phyloP scores from a whole-genome alignment of 2,797 vertebrate species.

The Delichon dasypus region DNA sequence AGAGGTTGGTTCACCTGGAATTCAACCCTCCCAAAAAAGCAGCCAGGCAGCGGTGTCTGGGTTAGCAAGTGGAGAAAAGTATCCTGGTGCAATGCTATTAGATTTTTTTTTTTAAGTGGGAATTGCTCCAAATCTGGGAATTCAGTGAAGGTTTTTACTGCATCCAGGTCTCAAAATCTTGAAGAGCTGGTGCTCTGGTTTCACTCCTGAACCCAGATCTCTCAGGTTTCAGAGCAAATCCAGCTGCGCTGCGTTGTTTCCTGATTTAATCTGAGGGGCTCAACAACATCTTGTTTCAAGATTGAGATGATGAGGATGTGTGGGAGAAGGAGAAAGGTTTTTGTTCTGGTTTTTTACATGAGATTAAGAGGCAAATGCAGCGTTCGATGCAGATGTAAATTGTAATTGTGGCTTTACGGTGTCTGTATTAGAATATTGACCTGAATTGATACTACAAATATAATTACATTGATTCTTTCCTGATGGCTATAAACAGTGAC shows the following conservation, averaged over 20 bases:
- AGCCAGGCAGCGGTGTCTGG: no score
- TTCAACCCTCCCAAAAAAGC: not conserved
- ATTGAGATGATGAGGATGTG: not conserved
- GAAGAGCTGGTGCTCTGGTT: not conserved
- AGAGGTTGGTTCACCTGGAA: not conserved
- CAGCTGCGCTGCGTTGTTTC: not conserved
- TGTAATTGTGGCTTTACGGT: conserved; percentile 74
- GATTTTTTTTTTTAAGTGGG: not conserved
- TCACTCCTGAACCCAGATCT: not conserved
- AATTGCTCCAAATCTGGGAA: not conserved
- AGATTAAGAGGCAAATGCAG: conserved; percentile 1
- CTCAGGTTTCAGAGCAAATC: not conserved
- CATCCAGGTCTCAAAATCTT: not conserved
- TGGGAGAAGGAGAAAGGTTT: not conserved
- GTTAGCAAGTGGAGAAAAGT: not conserved
- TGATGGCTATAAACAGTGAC: conserved; percentile 81
- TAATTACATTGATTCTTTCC: conserved; percentile 82
- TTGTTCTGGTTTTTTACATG: fast-evolving
- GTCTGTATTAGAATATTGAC: conserved; percentile 76
- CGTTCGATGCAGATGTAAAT: conserved; percentile 25
- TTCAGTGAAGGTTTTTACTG: not conserved
- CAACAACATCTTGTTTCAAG: not conserved
- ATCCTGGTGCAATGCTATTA: not conserved
- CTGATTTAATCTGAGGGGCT: not conserved
- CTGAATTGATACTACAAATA: conserved; percentile 78